A percentile compares a stretch with the other conserved stretches of the same genome.
phyloP scores from a whole-genome alignment of 2,888 invertebrate genomes.

The Cephonodes hylas region DNA sequence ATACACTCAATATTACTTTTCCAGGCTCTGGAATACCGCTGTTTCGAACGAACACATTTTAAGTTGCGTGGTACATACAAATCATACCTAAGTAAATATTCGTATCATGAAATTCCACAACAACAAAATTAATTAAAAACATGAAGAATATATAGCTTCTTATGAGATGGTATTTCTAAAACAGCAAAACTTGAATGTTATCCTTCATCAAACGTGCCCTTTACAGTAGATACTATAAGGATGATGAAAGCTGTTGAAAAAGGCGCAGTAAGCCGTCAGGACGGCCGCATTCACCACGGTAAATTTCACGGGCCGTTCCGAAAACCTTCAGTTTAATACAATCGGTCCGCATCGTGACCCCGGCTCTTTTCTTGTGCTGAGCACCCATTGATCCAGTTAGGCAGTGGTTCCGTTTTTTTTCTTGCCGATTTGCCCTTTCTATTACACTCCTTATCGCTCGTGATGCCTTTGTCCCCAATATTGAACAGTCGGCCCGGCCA shows the following conservation, averaged over 20 bases:
- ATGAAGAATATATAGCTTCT: too few relatives aligned
- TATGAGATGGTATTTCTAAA: too few relatives aligned
- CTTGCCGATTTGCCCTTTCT: neutral
- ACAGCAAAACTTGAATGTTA: too few relatives aligned
- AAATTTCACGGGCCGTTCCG: neutral
- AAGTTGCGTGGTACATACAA: too few relatives aligned
- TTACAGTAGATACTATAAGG: too few relatives aligned
- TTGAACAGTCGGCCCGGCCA: neutral
- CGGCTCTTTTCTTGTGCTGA: neutral
- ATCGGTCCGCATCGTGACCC: neutral
- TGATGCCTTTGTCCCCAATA: conserved; percentile 1
- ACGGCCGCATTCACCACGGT: neutral
- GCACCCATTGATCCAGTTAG: neutral
- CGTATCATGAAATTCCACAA: too few relatives aligned
- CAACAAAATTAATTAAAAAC: too few relatives aligned
- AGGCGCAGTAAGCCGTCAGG: neutral
- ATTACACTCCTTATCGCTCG: neutral
- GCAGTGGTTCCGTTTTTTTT: neutral
- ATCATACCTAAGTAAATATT: too few relatives aligned
- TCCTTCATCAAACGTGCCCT: too few relatives aligned
- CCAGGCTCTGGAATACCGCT: too few relatives aligned
- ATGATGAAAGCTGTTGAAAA: neutral
- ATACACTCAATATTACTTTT: too few relatives aligned
- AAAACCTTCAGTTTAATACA: neutral
- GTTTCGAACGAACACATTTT: too few relatives aligned